Percentiles rank a stretch among this genome's conserved stretches.
phyloP scores from a whole-genome alignment of 2,113 vertebrate genomes.

The Trichomycterus rosablanca region DNA sequence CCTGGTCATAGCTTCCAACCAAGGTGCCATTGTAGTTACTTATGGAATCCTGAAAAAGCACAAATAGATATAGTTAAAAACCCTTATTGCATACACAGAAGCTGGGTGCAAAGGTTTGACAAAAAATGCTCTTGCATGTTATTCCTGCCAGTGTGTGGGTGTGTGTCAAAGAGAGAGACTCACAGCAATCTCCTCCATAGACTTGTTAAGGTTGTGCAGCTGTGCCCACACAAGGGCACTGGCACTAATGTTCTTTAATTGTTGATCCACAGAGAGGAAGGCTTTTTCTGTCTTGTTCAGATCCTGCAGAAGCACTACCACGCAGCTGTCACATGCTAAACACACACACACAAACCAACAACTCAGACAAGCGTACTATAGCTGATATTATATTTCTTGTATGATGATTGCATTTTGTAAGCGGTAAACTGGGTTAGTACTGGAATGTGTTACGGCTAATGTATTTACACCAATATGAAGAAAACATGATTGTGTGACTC shows the following conservation, averaged over 20 bases:
- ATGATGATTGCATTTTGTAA: too few species aligned
- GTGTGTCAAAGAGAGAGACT: conserved; percentile 22
- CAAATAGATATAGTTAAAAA: neutral
- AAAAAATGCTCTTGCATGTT: too few species aligned
- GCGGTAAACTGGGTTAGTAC: too few species aligned
- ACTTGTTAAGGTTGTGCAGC: conserved; percentile 68
- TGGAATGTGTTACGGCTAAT: too few species aligned
- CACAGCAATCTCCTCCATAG: conserved; percentile 69
- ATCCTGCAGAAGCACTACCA: conserved; percentile 82
- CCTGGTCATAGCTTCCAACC: conserved; percentile 53
- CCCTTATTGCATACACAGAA: too few species aligned
- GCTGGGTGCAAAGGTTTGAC: too few species aligned
- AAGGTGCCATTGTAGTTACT: conserved; percentile 64
- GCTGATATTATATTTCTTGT: too few species aligned
- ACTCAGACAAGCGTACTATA: neutral
- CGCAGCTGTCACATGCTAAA: conserved; percentile 90
- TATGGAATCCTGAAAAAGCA: conserved; percentile 60
- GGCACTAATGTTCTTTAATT: conserved; percentile 72
- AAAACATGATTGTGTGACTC: too few species aligned
- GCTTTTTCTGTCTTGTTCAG: conserved; percentile 65
- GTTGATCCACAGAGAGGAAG: conserved; percentile 60
- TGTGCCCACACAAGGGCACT: conserved; percentile 81
- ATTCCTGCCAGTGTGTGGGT: neutral
- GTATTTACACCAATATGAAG: too few species aligned
- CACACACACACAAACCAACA: conserved; percentile 3